Conservation (phyloP, 2,797 vertebrate genomes). For the Muscicapa striata region DNA sequence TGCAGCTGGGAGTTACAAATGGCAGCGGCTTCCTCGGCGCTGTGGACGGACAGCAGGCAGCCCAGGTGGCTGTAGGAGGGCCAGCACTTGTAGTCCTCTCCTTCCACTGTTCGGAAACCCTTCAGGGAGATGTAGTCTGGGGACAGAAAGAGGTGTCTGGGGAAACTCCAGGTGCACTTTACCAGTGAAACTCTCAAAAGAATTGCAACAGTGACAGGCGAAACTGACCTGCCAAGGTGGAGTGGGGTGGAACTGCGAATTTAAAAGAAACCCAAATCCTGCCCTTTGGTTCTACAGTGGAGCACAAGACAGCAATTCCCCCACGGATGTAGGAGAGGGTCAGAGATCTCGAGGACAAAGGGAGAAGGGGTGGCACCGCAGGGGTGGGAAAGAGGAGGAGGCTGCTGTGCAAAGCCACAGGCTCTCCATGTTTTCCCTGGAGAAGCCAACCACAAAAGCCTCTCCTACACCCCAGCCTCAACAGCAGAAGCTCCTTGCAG, state of each 20-base stretch:
- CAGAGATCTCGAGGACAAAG: not conserved
- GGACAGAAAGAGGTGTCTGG: not conserved
- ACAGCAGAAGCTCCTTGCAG: not conserved
- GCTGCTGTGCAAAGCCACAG: not conserved
- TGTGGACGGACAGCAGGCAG: constrained; percentile 86
- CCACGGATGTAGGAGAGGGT: not conserved
- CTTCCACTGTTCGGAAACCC: constrained; percentile 78
- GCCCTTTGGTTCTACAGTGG: not conserved
- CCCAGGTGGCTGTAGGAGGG: constrained; percentile 87
- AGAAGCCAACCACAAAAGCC: not conserved
- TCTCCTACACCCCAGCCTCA: not conserved
- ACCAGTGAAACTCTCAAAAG: not conserved
- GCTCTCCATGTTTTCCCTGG: not conserved
- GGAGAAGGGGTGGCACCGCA: accelerated
- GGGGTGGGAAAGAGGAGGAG: not conserved
- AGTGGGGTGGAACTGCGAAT: not conserved
- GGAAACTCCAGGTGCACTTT: not conserved
- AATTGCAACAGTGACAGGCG: not conserved
- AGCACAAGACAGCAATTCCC: not conserved
- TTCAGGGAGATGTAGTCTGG: constrained; percentile 83
- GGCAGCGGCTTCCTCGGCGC: constrained; percentile 79
- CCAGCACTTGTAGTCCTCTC: constrained; percentile 87
- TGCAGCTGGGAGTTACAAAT: constrained; percentile 84
- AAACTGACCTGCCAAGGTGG: not conserved
- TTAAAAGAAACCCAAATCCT: not conserved